A percentile compares a stretch with the other conserved stretches of the same genome.
These are phyloP conservation scores for Homalodisca vitripennis DNA, from an alignment of 1,140 invertebrate genomes.

Conservation along the genomic window DNA sequence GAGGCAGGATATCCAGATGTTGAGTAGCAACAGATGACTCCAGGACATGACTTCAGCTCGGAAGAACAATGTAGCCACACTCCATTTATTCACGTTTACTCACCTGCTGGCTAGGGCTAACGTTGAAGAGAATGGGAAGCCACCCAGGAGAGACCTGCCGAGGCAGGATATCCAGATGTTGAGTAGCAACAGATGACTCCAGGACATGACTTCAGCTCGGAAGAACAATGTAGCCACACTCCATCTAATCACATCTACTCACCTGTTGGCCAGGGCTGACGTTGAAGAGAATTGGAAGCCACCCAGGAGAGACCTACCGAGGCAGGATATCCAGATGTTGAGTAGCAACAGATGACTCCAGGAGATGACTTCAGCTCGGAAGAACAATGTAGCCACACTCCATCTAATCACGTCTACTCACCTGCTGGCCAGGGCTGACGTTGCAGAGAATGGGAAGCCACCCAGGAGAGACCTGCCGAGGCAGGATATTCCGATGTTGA, in stretches of 20 bases:
- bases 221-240: no score
- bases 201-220: not conserved
- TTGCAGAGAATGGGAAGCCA: conserved; percentile 51
- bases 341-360: conserved; percentile 53
- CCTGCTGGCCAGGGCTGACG: conserved; percentile 54
- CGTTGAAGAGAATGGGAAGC: no score
- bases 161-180: no score
- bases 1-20: conserved; percentile 52
- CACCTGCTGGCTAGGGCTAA: no score
- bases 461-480: conserved; percentile 51
- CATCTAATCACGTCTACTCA: no score
- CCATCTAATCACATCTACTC: no score
- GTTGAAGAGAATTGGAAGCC: conserved; percentile 52
- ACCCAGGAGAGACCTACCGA: conserved; percentile 51
- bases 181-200: no score
- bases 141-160: no score
- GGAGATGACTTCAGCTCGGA: conserved; percentile 52
- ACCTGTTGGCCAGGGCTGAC: no score
- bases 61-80: no score
- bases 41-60: conserved; percentile 52
- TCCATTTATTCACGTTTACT: no score
- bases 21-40: conserved; percentile 52
- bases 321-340: conserved; percentile 52
- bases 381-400: conserved; percentile 44
- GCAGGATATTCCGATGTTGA: conserved; percentile 52